phyloP scores from a whole-genome alignment of 2,797 vertebrate species.

The Toxotes lorentzi region DNA sequence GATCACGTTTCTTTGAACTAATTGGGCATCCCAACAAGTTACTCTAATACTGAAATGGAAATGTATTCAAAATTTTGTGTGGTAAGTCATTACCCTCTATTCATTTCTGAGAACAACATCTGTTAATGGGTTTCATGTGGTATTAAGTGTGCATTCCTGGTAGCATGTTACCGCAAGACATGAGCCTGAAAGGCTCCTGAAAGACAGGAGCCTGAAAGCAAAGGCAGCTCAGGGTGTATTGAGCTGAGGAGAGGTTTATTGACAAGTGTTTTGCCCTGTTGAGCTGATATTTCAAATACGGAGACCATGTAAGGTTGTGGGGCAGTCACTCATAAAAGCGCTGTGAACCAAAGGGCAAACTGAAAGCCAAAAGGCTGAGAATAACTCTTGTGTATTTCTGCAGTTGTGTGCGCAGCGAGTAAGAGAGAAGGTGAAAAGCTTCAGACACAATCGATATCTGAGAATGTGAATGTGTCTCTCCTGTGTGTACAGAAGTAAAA shows the following conservation, averaged over 20 bases:
- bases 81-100: background rate
- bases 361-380: conserved; percentile 50
- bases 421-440: conserved; percentile 40
- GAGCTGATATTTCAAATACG: conserved; percentile 51
- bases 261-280: conserved; percentile 41
- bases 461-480: conserved; percentile 27
- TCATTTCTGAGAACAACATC: background rate
- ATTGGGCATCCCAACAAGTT: background rate
- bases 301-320: conserved; percentile 33
- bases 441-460: conserved; percentile 54
- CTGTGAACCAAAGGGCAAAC: conserved; percentile 54
- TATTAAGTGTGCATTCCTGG: background rate
- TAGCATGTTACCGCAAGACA: background rate
- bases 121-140: background rate
- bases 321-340: conserved; percentile 51
- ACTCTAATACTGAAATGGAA: conserved; percentile 5
- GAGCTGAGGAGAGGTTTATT: conserved; percentile 48
- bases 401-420: conserved; percentile 14
- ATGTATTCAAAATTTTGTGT: background rate
- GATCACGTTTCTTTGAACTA: conserved; percentile 21
- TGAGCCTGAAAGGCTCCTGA: too few species aligned
- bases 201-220: background rate
- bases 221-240: conserved; percentile 1
- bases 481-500: conserved; percentile 9
- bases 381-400: conserved; percentile 30